phyloP scores from a whole-genome alignment of 1,140 invertebrate genomes.

The Lamellibrachia luymesi region DNA sequence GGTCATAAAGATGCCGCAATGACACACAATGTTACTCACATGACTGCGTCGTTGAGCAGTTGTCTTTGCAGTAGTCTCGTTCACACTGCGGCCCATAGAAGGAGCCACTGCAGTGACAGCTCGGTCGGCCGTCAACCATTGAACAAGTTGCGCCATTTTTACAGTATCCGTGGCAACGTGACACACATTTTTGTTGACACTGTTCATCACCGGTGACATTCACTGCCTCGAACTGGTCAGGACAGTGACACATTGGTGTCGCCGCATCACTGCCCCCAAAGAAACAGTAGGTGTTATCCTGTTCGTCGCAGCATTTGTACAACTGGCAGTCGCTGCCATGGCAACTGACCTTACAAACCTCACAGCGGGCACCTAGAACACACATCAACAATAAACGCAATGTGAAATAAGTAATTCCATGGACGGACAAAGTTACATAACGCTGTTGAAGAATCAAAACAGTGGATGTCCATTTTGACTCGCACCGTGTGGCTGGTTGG shows the following conservation, averaged over 20 bases:
- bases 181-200: constrained; percentile 25
- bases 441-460: too few species aligned
- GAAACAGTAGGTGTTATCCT: constrained; percentile 6
- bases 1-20: not conserved
- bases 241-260: constrained; percentile 9
- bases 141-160: constrained; percentile 63
- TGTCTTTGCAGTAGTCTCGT: not conserved
- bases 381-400: constrained; percentile 26
- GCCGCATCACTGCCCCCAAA: not conserved
- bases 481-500: too few species aligned
- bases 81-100: constrained; percentile 18
- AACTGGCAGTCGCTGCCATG: not conserved
- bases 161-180: constrained; percentile 62
- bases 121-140: constrained; percentile 29
- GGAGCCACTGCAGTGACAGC: constrained; percentile 56
- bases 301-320: not conserved
- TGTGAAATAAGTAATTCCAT: not conserved
- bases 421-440: too few species aligned
- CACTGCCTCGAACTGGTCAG: not conserved
- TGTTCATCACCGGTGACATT: not conserved
- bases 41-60: not conserved
- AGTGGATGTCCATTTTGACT: too few species aligned
- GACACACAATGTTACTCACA: constrained; percentile 10
- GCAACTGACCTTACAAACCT: constrained; percentile 40
- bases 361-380: constrained; percentile 64